Evolutionary conservation across 1,140 invertebrate genomes (phyloP).

Genomic region (Drosophila jambulina): DNA sequence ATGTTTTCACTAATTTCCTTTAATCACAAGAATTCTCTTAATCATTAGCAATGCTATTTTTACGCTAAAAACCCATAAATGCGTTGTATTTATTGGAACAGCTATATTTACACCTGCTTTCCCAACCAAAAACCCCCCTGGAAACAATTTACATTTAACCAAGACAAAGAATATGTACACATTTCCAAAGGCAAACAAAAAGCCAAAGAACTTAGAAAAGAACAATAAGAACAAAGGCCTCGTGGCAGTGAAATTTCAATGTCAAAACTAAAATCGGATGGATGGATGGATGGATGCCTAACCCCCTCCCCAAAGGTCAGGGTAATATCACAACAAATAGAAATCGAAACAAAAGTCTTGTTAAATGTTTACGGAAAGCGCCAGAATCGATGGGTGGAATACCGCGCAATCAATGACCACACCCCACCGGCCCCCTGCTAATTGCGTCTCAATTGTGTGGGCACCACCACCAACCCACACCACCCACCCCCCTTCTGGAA

Average conservation of each 20-base stretch:
- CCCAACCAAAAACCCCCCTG: not conserved
- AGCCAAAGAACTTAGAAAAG: not conserved
- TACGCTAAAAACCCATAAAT: not conserved
- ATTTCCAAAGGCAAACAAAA: constrained; percentile 2
- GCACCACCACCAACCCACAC: not conserved
- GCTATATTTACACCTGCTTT: constrained; percentile 8
- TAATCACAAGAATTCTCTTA: constrained; percentile 1
- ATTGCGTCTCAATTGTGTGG: constrained; percentile 41
- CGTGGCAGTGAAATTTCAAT: constrained; percentile 47
- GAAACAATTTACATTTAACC: constrained; percentile 3
- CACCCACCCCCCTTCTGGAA: constrained; percentile 1
- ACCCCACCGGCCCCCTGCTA: constrained; percentile 8
- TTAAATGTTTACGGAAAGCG: constrained; percentile 32
- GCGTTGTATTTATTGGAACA: constrained; percentile 5
- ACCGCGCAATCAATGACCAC: constrained; percentile 42
- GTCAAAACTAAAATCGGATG: constrained; percentile 26
- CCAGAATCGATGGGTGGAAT: constrained; percentile 19
- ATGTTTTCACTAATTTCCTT: not conserved
- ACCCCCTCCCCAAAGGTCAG: constrained; percentile 32
- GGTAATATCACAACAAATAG: constrained; percentile 26
- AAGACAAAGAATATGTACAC: constrained; percentile 14
- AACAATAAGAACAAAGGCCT: constrained; percentile 3
- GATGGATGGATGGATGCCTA: not conserved
- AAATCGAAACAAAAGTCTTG: constrained; percentile 26
- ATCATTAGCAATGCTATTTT: constrained; percentile 9